phyloP scores from a whole-genome alignment of 2,888 invertebrate genomes.

The Bedellia somnulentella region DNA sequence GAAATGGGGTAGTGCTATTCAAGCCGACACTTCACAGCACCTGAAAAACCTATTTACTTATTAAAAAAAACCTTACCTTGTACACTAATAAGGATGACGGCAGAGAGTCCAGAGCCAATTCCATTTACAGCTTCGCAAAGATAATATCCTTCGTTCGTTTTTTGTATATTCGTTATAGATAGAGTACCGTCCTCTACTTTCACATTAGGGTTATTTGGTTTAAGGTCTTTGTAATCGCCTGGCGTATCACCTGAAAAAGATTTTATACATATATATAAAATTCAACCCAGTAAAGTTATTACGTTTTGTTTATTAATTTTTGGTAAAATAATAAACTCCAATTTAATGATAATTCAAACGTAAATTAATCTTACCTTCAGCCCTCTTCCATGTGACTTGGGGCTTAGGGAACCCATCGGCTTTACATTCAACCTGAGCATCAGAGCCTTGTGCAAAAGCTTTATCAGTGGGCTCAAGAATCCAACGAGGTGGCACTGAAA shows the following conservation, averaged over 20 bases:
- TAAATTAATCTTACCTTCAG: constrained; percentile 71
- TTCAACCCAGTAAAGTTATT: no score
- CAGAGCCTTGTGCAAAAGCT: constrained; percentile 92
- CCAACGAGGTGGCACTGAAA: constrained; percentile 94
- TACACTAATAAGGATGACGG: constrained; percentile 90
- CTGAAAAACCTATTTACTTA: no score
- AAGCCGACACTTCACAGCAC: no score
- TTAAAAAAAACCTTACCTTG: constrained; percentile 79
- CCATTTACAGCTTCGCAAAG: constrained; percentile 95
- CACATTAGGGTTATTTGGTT: constrained; percentile 86
- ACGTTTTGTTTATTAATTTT: no score
- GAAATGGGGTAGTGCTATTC: no score
- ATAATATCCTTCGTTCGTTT: constrained; percentile 92
- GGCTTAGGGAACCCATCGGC: constrained; percentile 95
- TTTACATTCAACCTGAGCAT: constrained; percentile 93
- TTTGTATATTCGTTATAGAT: constrained; percentile 86
- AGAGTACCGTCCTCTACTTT: constrained; percentile 94
- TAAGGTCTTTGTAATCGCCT: constrained; percentile 91
- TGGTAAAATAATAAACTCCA: no score
- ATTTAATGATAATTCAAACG: no score
- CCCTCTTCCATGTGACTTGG: constrained; percentile 93
- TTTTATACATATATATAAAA: no score
- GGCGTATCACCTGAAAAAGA: constrained; percentile 77
- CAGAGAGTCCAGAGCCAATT: constrained; percentile 92
- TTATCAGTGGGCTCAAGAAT: constrained; percentile 93